Conservation (phyloP, 2,113 vertebrate genomes). For the Verasper variegatus region DNA sequence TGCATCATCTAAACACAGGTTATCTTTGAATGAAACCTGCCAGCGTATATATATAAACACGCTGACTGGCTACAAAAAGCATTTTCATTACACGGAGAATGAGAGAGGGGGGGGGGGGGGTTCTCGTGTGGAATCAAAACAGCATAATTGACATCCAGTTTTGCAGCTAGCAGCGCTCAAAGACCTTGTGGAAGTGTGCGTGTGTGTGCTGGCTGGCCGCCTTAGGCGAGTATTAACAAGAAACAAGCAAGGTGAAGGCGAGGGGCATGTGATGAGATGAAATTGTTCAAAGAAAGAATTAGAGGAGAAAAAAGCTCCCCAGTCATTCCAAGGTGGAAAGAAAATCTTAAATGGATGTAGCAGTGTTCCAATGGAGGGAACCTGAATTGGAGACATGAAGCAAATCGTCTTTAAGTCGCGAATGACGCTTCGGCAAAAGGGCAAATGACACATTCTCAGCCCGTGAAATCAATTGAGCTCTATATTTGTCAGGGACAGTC, state of each 20-base stretch:
- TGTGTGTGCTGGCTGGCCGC: not conserved
- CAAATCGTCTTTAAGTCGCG: not conserved
- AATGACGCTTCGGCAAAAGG: not conserved
- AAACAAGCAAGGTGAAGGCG: slow-evolving; percentile 2
- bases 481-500: not conserved
- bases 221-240: slow-evolving; percentile 8
- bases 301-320: not conserved
- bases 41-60: not conserved
- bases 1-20: not conserved
- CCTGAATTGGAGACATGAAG: not conserved
- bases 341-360: not conserved
- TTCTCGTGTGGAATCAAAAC: not conserved
- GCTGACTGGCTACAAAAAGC: not conserved
- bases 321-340: no score
- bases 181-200: not conserved
- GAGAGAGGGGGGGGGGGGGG: no score
- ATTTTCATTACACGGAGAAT: not conserved
- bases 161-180: not conserved
- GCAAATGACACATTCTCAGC: not conserved
- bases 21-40: not conserved
- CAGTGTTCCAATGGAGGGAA: not conserved
- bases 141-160: not conserved
- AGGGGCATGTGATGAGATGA: not conserved
- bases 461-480: not conserved
- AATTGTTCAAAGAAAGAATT: not conserved